Conservation (phyloP, 2,888 invertebrate genomes). For the Acanthosepion lycidas region DNA sequence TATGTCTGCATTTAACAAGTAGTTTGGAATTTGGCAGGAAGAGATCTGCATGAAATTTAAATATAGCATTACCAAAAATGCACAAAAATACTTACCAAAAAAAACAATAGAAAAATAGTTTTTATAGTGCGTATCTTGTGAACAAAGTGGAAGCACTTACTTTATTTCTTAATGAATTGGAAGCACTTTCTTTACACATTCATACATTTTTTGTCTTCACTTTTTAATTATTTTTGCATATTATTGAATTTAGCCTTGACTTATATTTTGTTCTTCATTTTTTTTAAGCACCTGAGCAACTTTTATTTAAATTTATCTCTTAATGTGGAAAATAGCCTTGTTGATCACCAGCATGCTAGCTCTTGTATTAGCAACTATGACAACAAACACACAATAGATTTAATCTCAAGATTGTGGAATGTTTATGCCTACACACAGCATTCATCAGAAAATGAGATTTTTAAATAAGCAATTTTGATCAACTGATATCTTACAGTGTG, state of each 20-base stretch:
- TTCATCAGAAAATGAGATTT: background rate
- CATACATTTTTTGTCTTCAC: background rate
- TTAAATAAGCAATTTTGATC: too few relatives aligned
- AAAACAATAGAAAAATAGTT: background rate
- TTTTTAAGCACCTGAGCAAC: background rate
- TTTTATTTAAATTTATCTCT: constrained; percentile 8
- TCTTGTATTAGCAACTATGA: background rate
- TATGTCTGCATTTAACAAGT: background rate
- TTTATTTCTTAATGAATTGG: background rate
- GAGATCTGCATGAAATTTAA: background rate
- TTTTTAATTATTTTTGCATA: background rate
- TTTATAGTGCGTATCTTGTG: background rate
- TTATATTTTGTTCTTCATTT: constrained; percentile 15
- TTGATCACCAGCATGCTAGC: background rate
- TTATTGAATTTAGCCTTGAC: background rate
- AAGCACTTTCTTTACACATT: too few relatives aligned
- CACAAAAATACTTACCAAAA: background rate
- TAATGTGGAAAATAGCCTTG: background rate
- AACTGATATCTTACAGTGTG: background rate
- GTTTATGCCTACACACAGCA: background rate
- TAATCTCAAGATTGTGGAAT: background rate
- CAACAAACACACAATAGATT: background rate
- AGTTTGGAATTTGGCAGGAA: background rate
- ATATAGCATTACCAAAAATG: background rate
- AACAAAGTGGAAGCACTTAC: background rate